Evolutionary conservation across 2,888 invertebrate species (phyloP).

Genomic region (Diachrysia chrysitis): DNA sequence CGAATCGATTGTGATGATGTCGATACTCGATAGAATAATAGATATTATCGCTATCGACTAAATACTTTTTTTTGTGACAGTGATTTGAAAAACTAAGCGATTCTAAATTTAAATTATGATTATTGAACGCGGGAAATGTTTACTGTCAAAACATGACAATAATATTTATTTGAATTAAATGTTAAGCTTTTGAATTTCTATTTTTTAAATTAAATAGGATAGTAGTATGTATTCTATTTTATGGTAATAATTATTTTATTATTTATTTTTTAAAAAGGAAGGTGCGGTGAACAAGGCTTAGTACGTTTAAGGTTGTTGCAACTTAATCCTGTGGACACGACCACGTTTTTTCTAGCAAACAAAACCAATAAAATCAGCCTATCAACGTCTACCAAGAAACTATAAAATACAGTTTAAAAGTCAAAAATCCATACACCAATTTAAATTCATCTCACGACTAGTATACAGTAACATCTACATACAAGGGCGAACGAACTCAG

Average conservation of each 20-base stretch:
- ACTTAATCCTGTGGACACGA: too few species aligned
- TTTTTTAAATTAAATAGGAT: too few species aligned
- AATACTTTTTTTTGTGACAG: slow-evolving; percentile 32
- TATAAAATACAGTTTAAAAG: slow-evolving; percentile 34
- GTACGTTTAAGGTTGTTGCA: too few species aligned
- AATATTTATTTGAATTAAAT: too few species aligned
- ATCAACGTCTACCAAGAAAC: slow-evolving; percentile 17
- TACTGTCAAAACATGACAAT: too few species aligned
- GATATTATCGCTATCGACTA: slow-evolving; percentile 50
- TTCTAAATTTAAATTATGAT: background rate
- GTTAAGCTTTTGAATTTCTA: too few species aligned
- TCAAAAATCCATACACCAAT: slow-evolving; percentile 32
- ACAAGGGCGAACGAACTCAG: slow-evolving; percentile 71
- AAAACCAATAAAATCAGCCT: slow-evolving; percentile 13
- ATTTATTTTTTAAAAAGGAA: too few species aligned
- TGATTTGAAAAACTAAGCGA: slow-evolving; percentile 13
- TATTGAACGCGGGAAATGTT: background rate
- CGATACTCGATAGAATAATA: slow-evolving; percentile 34
- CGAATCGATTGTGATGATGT: slow-evolving; percentile 49
- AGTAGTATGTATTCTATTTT: too few species aligned
- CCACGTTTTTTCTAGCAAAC: slow-evolving; percentile 1
- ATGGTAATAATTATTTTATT: too few species aligned
- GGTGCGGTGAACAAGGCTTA: too few species aligned
- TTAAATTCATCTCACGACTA: slow-evolving; percentile 34
- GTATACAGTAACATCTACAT: slow-evolving; percentile 49